Evolutionary conservation across 1,140 invertebrate genomes (phyloP).

Genomic region (Eumeta japonica): DNA sequence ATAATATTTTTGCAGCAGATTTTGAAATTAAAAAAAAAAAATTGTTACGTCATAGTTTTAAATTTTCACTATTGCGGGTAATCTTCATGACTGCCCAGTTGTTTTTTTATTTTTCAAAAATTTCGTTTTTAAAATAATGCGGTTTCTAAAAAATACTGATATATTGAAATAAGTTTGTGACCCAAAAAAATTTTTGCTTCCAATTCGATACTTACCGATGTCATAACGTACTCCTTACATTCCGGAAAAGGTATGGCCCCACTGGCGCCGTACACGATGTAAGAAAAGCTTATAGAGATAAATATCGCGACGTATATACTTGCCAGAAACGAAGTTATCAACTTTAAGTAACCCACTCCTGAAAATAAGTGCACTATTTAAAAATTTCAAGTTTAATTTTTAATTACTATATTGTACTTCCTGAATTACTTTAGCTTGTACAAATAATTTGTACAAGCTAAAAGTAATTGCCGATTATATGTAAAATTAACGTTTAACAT

Average conservation of each 20-base stretch:
- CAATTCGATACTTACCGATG: slow-evolving; percentile 38
- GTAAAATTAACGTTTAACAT: background rate
- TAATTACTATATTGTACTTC: background rate
- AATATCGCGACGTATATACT: slow-evolving; percentile 56
- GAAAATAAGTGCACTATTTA: slow-evolving; percentile 28
- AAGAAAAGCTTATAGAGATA: too few species aligned
- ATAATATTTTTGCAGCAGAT: too few species aligned
- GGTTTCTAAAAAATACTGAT: too few species aligned
- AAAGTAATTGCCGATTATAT: slow-evolving; percentile 1
- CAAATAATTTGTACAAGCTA: too few species aligned
- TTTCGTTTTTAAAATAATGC: too few species aligned
- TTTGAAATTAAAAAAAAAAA: too few species aligned
- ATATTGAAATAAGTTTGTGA: too few species aligned
- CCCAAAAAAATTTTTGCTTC: too few species aligned
- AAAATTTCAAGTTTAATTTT: slow-evolving; percentile 6
- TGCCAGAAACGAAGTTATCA: slow-evolving; percentile 51
- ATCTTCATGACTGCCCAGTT: too few species aligned
- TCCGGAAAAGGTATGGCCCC: slow-evolving; percentile 50
- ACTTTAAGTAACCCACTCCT: slow-evolving; percentile 62
- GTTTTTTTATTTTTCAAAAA: too few species aligned
- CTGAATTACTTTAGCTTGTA: background rate
- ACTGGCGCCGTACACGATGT: slow-evolving; percentile 57
- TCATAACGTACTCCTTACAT: slow-evolving; percentile 35
- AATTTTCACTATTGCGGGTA: too few species aligned
- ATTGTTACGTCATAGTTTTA: too few species aligned